A percentile compares a stretch with the other conserved stretches of the same genome.
phyloP scores from a whole-genome alignment of 2,113 vertebrate species.

The Bubo bubo region DNA sequence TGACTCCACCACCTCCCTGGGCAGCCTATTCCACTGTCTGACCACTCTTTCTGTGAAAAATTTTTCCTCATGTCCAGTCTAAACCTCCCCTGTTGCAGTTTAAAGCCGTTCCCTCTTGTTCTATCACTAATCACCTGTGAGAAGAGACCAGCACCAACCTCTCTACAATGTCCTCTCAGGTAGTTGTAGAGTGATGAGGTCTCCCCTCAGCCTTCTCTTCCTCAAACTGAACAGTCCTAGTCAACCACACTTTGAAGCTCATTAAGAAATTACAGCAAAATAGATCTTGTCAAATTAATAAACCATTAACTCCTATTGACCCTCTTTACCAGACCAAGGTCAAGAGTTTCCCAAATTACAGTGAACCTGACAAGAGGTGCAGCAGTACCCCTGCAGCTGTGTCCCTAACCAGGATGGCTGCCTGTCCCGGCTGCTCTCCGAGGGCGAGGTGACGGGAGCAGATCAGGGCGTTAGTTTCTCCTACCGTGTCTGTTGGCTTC shows the following conservation, averaged over 20 bases:
- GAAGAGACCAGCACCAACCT: too few species aligned
- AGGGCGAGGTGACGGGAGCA: fast-evolving
- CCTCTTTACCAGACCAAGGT: background rate
- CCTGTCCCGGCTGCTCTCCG: fast-evolving
- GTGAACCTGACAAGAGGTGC: background rate
- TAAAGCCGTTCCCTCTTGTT: too few species aligned
- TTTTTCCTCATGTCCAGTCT: too few species aligned
- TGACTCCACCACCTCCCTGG: too few species aligned
- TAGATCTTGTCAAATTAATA: background rate
- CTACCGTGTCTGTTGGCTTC: background rate
- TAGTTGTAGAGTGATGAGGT: too few species aligned
- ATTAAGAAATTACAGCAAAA: background rate
- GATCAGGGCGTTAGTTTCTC: background rate
- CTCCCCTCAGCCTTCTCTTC: too few species aligned
- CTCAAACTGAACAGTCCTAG: too few species aligned
- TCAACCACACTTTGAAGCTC: background rate
- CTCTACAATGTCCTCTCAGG: too few species aligned
- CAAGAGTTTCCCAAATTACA: background rate
- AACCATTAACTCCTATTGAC: background rate
- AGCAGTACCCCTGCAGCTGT: background rate
- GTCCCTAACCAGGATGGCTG: background rate
- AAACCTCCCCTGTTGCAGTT: too few species aligned
- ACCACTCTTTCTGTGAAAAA: too few species aligned
- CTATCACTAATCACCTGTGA: too few species aligned
- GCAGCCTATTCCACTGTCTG: too few species aligned